Evolutionary conservation across 2,888 invertebrate genomes (phyloP), one percentile per base, ranked within the genome.

Genomic region (Amphipyra tragopoginis): DNA sequence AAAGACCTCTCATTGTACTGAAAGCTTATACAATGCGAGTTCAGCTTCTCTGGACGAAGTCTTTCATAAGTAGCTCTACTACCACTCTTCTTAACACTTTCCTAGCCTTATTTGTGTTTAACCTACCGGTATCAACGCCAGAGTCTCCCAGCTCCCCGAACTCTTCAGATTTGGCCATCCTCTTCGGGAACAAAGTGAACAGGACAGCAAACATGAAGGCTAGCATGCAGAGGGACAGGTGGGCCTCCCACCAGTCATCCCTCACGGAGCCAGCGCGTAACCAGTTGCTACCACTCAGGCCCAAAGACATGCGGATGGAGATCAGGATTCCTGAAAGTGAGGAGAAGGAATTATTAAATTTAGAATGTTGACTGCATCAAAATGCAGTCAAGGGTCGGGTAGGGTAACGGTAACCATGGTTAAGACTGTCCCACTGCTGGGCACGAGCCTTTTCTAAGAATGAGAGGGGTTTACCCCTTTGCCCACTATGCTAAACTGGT

Each of bases 301-400:
- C 93, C 56, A 93, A 75, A 0, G 93, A 93, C 0, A 93, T 81
- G 0, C 92, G 89, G 68, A 94, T 93, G 5, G 93, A 92, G 67
- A 93, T 92, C 1, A 93, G 82, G 44, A 93, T 93, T 65, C 94
- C 94, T 94, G 82, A 26, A 66, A n/a, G 10, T 33, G 6, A 34
- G 8, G 9, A 34, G n/a, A 34, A 34, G 34, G 9, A 36, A 36
- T 36, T 1, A 10, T 36, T 10, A 1, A 10, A 10, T 36, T 36
- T 36, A 4, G 29, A 29, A 0, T 29, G 7, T 29, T 29, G 7
- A n/a, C 29, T 4, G 21, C 21, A 21, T 21, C 21, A 21, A 21
- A 21, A 21, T 21, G 21, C 3, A 3, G 21, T 21, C 21, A 21
- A 3, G 21, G 21, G 1, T 21, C n/a, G n/a, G n/a, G n/a, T 21